Evolutionary conservation across 2,797 vertebrate species (phyloP), one percentile per base, ranked within the genome.

Genomic region (Erethizon dorsatum): DNA sequence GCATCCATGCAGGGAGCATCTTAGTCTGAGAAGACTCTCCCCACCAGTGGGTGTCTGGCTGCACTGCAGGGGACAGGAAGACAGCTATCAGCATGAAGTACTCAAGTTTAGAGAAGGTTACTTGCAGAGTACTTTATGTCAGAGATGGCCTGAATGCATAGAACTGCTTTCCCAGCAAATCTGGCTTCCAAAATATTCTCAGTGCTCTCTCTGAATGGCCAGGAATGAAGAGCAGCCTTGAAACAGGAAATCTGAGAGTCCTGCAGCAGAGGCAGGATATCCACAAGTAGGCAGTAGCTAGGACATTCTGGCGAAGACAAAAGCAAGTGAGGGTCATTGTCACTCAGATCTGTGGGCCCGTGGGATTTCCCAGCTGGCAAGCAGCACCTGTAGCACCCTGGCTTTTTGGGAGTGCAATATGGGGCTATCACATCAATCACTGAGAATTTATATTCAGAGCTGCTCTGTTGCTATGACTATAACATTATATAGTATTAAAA

Each of bases 251-350:
- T 12, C 63, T 73, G n/a, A 52, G 33, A 79, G 10, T 3, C 71
- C 88, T 90, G 65, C 15, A 3, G 33, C 24, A 45, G 50, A 91
- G 50, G 89, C 18, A 52, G 31, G 10, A 7, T 31, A 63, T 93
- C 94, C 37, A 83, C 59, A 95, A 95, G n/a, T 37, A 83, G 89
- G 95, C 91, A 56, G 67, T 69, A 33, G 63, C 88, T 82, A 13
- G 15, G 26, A 77, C 26, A 37, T 77, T 59, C 79, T 82, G 56
- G 78, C 41, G 6, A 47, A 75, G 52, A 7, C 52, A n/a, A 18
- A 33, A 13, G 7, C 33, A 67, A 1, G 8, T 52, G 45, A 61
- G 11, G 24, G 71, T 20, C 57, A 2, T 3, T 79, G 50, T 67
- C 22, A 20, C 50, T 67, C 28, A 67, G 37, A 86, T 22, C 54